Percentiles rank a stretch among this genome's conserved stretches.
Evolutionary conservation across 2,113 vertebrate genomes (phyloP).

Genomic region (Triplophysa dalaica): DNA sequence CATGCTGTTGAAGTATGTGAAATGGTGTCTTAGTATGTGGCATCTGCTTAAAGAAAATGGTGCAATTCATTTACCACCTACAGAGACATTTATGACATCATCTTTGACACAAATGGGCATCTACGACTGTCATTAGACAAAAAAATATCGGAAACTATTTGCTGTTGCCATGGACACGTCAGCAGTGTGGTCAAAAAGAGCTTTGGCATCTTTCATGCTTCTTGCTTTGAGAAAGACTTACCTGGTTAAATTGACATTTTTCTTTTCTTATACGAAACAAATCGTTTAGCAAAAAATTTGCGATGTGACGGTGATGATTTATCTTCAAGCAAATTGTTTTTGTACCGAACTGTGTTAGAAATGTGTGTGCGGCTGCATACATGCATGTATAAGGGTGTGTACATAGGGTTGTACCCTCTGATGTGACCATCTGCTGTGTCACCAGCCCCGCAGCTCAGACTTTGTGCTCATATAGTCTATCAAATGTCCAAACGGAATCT

Average conservation of each 20-base stretch:
- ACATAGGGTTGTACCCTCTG: constrained; percentile 14
- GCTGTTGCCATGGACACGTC: constrained; percentile 68
- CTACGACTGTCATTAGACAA: constrained; percentile 59
- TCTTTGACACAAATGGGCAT: constrained; percentile 63
- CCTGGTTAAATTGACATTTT: neutral
- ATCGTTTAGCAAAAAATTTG: neutral
- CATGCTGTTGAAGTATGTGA: neutral
- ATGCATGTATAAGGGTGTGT: neutral
- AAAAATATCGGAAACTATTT: constrained; percentile 60
- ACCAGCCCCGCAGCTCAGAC: neutral
- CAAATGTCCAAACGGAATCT: neutral
- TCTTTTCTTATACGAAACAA: neutral
- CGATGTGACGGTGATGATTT: too few relatives aligned
- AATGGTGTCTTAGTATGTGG: constrained; percentile 16
- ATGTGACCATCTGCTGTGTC: constrained; percentile 33
- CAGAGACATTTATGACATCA: constrained; percentile 65
- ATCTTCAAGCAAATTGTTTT: too few relatives aligned
- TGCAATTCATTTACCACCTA: constrained; percentile 60
- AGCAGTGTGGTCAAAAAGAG: neutral
- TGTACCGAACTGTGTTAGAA: too few relatives aligned
- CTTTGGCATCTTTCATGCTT: neutral
- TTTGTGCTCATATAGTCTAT: neutral
- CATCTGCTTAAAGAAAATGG: constrained; percentile 43
- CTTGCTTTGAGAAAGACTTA: neutral
- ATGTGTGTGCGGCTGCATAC: neutral